A percentile compares a stretch with the other conserved stretches of the same genome.
phyloP scores from a whole-genome alignment of 1,140 invertebrate species.

The Conus betulinus region DNA sequence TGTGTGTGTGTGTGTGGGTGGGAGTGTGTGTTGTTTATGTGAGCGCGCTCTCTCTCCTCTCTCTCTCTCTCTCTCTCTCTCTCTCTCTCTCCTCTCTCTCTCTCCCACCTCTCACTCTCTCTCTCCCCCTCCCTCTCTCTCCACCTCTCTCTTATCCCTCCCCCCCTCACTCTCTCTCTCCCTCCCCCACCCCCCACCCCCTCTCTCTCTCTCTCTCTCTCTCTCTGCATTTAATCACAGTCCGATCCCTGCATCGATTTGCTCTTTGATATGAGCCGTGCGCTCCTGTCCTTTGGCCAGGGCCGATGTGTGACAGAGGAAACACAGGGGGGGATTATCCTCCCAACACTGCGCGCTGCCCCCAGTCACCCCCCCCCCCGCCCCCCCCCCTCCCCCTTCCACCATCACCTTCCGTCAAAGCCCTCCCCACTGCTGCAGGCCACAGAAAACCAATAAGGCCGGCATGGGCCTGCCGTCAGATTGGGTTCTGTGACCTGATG shows the following conservation, averaged over 20 bases:
- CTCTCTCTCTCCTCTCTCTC: background rate
- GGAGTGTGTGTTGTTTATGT: background rate
- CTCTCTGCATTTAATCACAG: background rate
- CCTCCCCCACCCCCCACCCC: background rate
- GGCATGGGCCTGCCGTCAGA: too few relatives aligned
- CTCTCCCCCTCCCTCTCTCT: background rate
- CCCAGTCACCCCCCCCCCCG: background rate
- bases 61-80: slow-evolving; percentile 13
- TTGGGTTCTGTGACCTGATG: too few relatives aligned
- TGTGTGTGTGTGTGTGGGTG: background rate
- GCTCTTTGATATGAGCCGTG: too few relatives aligned
- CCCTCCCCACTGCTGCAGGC: background rate
- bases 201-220: slow-evolving; percentile 1
- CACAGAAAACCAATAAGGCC: background rate
- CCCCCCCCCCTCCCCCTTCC: background rate
- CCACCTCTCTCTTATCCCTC: background rate
- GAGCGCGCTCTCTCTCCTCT: background rate
- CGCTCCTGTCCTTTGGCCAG: too few relatives aligned
- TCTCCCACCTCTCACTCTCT: background rate
- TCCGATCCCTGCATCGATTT: too few relatives aligned
- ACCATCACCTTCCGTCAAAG: background rate
- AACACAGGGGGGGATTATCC: background rate
- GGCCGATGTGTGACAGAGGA: too few relatives aligned
- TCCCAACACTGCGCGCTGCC: background rate
- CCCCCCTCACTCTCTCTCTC: background rate